A percentile compares a stretch with the other conserved stretches of the same genome.
Evolutionary conservation across 2,888 invertebrate genomes (phyloP).

Genomic region (Eristalis tenax): DNA sequence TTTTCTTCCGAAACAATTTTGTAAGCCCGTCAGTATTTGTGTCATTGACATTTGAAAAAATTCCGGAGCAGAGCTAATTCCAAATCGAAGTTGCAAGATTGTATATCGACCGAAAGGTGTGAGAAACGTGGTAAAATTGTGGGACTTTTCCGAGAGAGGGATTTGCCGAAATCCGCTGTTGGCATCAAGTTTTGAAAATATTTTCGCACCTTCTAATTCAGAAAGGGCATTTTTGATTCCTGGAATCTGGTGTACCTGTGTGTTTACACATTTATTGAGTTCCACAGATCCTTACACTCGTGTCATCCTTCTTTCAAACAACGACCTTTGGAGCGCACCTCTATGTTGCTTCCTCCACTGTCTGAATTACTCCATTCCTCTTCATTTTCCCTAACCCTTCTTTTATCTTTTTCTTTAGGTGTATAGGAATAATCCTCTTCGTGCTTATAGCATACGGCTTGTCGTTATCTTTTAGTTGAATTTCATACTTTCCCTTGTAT

Average conservation of each 20-base stretch:
- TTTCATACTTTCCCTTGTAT: neutral
- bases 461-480: neutral
- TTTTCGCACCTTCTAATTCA: constrained; percentile 10
- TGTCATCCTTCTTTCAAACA: constrained; percentile 2
- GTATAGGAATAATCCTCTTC: constrained; percentile 8
- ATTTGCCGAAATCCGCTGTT: neutral
- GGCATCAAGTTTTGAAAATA: constrained; percentile 31
- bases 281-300: constrained; percentile 4
- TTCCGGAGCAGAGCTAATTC: neutral
- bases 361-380: neutral
- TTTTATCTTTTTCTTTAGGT: neutral
- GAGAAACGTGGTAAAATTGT: too few relatives aligned
- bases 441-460: constrained; percentile 24
- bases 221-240: constrained; percentile 10
- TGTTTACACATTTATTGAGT: neutral
- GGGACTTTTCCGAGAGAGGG: too few relatives aligned
- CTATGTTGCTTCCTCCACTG: neutral
- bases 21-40: constrained; percentile 13
- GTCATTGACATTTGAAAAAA: constrained; percentile 26
- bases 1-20: neutral
- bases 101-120: too few relatives aligned
- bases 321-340: neutral
- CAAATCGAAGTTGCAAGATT: too few relatives aligned
- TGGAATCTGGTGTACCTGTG: neutral
- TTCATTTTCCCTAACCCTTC: neutral